These are phyloP conservation scores for Telmatochromis sp. DNA, from an alignment of 2,113 vertebrate species.

Conservation along the genomic window DNA sequence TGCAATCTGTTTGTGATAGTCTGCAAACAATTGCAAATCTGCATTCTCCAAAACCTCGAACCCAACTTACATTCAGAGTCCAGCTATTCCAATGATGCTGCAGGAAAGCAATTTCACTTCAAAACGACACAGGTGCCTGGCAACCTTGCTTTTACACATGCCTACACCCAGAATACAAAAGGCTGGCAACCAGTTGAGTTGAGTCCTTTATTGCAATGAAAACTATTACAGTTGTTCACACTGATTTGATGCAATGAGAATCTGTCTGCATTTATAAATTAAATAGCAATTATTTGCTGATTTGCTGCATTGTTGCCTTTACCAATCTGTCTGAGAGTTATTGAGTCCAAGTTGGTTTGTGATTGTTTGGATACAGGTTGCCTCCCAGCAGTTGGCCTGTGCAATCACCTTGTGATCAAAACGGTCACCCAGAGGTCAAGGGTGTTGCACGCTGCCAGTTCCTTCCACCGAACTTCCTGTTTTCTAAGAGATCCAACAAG, in stretches of 20 bases:
- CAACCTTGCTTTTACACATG: not conserved
- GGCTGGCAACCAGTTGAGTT: not conserved
- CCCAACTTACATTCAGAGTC: not conserved
- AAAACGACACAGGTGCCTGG: not conserved
- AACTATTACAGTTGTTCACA: not conserved
- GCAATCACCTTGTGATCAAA: not conserved
- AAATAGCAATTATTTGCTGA: not conserved
- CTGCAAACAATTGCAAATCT: not conserved
- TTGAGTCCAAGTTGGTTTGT: not conserved
- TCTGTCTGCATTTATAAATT: not conserved
- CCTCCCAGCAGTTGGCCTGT: not conserved
- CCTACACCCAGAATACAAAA: not conserved
- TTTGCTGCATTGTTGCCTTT: not conserved
- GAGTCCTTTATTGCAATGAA: not conserved
- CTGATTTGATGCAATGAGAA: not conserved
- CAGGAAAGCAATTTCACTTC: not conserved
- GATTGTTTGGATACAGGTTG: not conserved
- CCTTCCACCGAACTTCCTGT: conserved; percentile 3
- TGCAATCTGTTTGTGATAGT: not conserved
- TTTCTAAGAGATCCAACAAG: not conserved
- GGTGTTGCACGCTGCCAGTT: not conserved
- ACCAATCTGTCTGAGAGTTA: not conserved
- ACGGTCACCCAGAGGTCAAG: not conserved
- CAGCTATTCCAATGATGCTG: not conserved
- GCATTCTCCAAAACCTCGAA: not conserved